These are phyloP conservation scores for Helicoverpa zea DNA, from an alignment of 1,140 invertebrate species.

Conservation along the genomic window DNA sequence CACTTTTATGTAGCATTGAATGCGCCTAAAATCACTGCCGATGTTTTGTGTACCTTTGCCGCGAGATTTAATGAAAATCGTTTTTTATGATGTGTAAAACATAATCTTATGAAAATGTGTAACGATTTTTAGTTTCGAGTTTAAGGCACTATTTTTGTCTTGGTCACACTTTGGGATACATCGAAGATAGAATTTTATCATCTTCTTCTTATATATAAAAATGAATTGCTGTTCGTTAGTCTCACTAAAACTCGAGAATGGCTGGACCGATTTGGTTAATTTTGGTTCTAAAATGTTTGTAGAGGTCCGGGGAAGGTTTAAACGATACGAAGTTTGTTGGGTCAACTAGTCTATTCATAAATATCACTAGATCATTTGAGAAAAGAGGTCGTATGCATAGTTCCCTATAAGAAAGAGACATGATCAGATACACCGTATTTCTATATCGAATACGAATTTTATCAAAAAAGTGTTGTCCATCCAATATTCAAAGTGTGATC, in stretches of 20 bases:
- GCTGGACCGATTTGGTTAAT: no score
- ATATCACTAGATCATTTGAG: background rate
- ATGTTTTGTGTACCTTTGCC: background rate
- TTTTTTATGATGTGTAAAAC: slow-evolving; percentile 46
- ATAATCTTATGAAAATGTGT: slow-evolving; percentile 47
- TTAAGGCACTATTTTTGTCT: slow-evolving; percentile 42
- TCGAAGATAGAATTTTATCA: background rate
- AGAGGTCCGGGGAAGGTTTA: no score
- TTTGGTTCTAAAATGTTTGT: no score
- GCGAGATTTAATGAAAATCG: slow-evolving; percentile 25
- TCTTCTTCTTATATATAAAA: no score
- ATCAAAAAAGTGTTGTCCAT: slow-evolving; percentile 1
- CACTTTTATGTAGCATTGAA: slow-evolving; percentile 43
- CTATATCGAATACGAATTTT: no score
- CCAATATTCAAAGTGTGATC: slow-evolving; percentile 23
- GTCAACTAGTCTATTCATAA: background rate
- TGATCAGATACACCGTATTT: no score
- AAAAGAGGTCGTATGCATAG: no score
- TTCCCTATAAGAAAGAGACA: no score
- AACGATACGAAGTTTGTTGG: no score
- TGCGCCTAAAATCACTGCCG: slow-evolving; percentile 43
- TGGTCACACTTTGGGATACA: slow-evolving; percentile 38
- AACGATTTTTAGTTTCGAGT: slow-evolving; percentile 40
- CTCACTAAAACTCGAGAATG: no score
- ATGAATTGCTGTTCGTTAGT: no score